Conservation (phyloP, 2,113 vertebrate species). For the Aptenodytes patagonicus region DNA sequence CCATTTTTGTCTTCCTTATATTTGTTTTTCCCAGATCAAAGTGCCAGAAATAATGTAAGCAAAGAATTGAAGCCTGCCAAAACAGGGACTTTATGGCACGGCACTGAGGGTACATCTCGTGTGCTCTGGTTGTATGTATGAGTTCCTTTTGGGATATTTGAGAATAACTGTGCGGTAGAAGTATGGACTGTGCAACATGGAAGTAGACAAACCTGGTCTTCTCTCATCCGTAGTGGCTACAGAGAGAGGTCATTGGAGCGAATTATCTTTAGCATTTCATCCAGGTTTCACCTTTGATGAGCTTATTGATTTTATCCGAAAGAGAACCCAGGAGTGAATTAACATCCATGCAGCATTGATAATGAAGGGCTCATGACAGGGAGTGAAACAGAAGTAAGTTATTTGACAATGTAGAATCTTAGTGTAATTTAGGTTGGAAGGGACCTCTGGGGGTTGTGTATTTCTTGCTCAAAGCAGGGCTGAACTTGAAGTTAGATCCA, state of each 20-base stretch:
- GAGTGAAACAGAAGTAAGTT: neutral
- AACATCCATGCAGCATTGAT: neutral
- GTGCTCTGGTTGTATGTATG: neutral
- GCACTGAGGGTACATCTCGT: neutral
- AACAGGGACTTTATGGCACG: neutral
- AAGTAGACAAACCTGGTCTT: neutral
- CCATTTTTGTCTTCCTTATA: neutral
- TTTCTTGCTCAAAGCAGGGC: neutral
- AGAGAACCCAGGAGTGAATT: neutral
- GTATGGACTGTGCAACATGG: neutral
- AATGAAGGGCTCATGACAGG: neutral
- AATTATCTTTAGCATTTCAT: neutral
- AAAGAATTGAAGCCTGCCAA: neutral
- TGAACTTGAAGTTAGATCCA: neutral
- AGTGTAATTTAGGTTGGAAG: neutral
- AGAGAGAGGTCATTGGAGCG: neutral
- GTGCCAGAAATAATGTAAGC: neutral
- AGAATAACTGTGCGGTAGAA: neutral
- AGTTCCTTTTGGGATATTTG: neutral
- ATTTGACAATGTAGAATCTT: neutral
- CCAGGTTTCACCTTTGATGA: neutral
- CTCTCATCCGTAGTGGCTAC: neutral
- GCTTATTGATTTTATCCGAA: neutral
- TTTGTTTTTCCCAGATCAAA: neutral
- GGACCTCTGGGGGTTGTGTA: neutral